Evolutionary conservation across 1,140 invertebrate genomes (phyloP).

Genomic region (Apis dorsata): DNA sequence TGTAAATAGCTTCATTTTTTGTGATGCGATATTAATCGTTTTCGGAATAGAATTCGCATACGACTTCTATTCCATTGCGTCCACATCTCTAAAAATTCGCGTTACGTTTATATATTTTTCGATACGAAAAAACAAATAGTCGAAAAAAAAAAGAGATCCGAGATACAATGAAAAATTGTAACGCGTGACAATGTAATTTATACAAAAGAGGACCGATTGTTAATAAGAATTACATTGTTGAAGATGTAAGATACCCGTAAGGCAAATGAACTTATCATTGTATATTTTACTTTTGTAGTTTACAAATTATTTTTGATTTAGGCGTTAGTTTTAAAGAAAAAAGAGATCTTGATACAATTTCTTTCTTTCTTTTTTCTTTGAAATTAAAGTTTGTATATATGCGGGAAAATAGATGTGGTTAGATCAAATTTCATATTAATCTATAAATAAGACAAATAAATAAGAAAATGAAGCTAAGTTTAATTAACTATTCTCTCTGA

Average conservation of each 20-base stretch:
- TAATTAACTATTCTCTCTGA: slow-evolving; percentile 13
- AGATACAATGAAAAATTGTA: slow-evolving; percentile 10
- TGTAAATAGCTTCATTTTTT: slow-evolving; percentile 43
- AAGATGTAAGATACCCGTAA: slow-evolving; percentile 23
- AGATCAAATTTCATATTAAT: slow-evolving; percentile 34
- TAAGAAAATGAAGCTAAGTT: slow-evolving; percentile 25
- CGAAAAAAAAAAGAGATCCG: background rate
- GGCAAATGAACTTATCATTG: slow-evolving; percentile 29
- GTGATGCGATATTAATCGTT: slow-evolving; percentile 1
- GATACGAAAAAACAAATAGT: slow-evolving; percentile 29
- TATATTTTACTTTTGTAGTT: slow-evolving; percentile 58
- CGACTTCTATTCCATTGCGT: slow-evolving; percentile 33
- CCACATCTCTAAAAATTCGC: slow-evolving; percentile 30
- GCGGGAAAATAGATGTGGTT: slow-evolving; percentile 14
- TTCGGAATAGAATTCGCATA: background rate
- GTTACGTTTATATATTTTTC: slow-evolving; percentile 52
- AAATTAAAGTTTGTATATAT: slow-evolving; percentile 25
- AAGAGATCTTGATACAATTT: slow-evolving; percentile 20
- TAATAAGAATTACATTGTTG: slow-evolving; percentile 25
- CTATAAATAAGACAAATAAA: slow-evolving; percentile 25
- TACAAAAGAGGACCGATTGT: slow-evolving; percentile 9
- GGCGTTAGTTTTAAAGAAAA: slow-evolving; percentile 11
- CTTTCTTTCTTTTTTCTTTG: background rate
- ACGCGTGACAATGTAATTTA: slow-evolving; percentile 30
- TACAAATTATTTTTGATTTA: slow-evolving; percentile 40